Base-by-base conservation (phyloP, 2,888 invertebrate species). In the Chrysomela aeneicollis region DNA sequence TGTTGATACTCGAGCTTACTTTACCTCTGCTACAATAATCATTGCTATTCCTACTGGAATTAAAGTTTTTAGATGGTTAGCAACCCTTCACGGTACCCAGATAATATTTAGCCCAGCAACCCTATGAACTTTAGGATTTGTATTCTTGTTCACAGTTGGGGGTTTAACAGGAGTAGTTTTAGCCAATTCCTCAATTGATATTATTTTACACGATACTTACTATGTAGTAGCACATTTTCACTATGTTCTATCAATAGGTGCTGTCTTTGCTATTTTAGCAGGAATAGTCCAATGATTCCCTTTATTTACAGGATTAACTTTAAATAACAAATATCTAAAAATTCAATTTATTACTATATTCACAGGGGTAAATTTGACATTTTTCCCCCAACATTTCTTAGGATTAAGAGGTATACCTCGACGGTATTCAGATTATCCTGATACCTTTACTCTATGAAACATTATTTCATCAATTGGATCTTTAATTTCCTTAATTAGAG, bases 41-140 rank as follows among this genome's bases (percentile, higher is more conserved):
- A 93, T 93, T 91, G 92, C 92, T 0, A 87, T 94, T 0, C 92
- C 93, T 0, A 93, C 93, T 15, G 93, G 92, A 73, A 91, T 93
- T 86, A 93, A 93, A 87, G 87, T 93, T 84, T 92, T 92, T 83
- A 89, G 90, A 26, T 92, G 92, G 88, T 76, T 92, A 82, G 89
- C 90, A 0, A 90, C 90, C 9, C 71, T 92, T 19, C 86, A 89
- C 77, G 91, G 91, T 71, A 83, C 87, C 86, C 86, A 87, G 85
- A 79, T 91, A 76, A 84, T 83, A 54, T 87, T 85, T 74, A 86
- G 85, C 0, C 86, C 89, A 0, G 82, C 87, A 30, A 84, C 89
- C 76, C 69, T 90, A 76, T 92, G 91, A 86, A 84, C 88, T 32
- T 75, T 92, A 82, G 92, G 92, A 71, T 92, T 93, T 86, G 87